These are phyloP conservation scores for Chionodraco myersi DNA, from an alignment of 2,113 vertebrate species.

Conservation along the genomic window DNA sequence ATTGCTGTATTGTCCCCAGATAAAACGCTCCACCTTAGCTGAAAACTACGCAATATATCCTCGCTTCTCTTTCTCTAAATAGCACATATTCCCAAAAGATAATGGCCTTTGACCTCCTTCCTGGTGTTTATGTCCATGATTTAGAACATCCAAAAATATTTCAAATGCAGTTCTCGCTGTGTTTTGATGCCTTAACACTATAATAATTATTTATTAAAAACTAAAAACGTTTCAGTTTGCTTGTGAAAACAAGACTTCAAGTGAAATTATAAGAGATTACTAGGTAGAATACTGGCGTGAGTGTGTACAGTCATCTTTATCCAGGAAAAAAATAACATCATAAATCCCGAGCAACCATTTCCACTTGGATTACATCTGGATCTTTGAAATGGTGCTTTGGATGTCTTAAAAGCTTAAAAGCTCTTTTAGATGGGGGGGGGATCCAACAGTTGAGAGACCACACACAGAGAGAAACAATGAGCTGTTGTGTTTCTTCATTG, in stretches of 20 bases:
- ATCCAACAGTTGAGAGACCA: constrained; percentile 69
- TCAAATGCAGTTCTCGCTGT: constrained; percentile 12
- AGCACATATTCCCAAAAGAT: constrained; percentile 15
- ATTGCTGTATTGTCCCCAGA: neutral
- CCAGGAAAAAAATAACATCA: constrained; percentile 49
- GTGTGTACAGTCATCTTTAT: constrained; percentile 51
- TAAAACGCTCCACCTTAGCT: constrained; percentile 13
- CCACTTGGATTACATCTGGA: constrained; percentile 54
- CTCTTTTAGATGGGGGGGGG: constrained; percentile 57
- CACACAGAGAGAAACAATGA: constrained; percentile 76
- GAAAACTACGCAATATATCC: neutral
- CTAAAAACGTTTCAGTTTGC: constrained; percentile 50
- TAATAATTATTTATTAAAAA: constrained; percentile 41
- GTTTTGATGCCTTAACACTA: constrained; percentile 18
- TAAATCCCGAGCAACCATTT: constrained; percentile 57
- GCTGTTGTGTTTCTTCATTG: constrained; percentile 62
- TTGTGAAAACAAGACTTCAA: constrained; percentile 46
- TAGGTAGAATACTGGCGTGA: constrained; percentile 28
- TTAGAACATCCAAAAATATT: constrained; percentile 22
- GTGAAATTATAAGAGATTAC: constrained; percentile 31
- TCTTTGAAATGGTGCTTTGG: constrained; percentile 65
- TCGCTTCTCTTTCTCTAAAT: neutral
- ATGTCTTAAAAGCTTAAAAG: constrained; percentile 63
- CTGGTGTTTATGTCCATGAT: constrained; percentile 7
- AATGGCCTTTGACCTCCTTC: constrained; percentile 34